Base-by-base conservation (phyloP, 2,888 invertebrate genomes). In the Cryptocephalus moraei region DNA sequence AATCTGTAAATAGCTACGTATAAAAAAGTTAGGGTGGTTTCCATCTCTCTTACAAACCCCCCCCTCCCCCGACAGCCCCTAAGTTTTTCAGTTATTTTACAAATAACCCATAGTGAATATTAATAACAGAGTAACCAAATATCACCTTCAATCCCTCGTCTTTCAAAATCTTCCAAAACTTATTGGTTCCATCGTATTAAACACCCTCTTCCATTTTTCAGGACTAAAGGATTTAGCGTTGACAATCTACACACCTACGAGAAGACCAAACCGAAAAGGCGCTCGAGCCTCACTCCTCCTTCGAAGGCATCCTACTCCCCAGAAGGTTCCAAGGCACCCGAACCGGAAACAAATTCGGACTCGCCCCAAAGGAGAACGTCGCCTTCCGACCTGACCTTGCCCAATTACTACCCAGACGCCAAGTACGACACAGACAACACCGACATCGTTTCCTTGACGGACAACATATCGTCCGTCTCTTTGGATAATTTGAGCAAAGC, bases 361-460 rank as follows among this genome's bases (percentile, higher is more conserved):
- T 43, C 46, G 8, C 54, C 56, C 3, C 45, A 2, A 6, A 22
- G 22, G 22, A 22, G 6, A 22, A 2, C 22, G 3, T 22, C 22
- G 22, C 22, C 22, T 2, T 22, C 22, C 22, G 75, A 62, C 66
- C 57, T 71, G 32, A 69, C 65, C 48, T 56, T 72, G 14, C 71
- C 71, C 4, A 68, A 70, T 54, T 73, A 72, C 56, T 70, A 70
- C 50, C 70, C 72, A 1, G 68, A 69, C 41, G 63, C 62, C n/a
- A 71, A 73, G 67, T 68, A 74, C 65, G 67, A 76, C 68, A 68
- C 74, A 61, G 65, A 76, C 65, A 71, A 73, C 52, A 72, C 71
- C 14, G 73, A 65, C 34, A 75, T 73, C 52, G 58, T 73, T 48
- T 73, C 73, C 34, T 54, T 68, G 39, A 65, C 52, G 1, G 63